phyloP scores from a whole-genome alignment of 2,797 vertebrate genomes.

The Moxostoma hubbsi region DNA sequence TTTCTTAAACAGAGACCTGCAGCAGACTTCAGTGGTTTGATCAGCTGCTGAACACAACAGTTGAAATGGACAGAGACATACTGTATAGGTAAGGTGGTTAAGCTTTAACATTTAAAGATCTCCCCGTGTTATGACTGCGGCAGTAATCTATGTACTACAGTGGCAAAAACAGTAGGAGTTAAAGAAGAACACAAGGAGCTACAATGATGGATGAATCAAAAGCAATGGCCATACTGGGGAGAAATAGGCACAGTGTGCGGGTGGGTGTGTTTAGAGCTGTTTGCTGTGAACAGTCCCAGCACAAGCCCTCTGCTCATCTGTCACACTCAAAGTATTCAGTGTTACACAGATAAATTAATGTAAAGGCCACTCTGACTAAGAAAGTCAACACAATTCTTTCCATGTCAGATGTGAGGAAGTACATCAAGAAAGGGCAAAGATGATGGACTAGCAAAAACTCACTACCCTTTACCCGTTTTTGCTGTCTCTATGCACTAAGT shows the following conservation, averaged over 20 bases:
- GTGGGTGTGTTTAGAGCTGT: constrained; percentile 13
- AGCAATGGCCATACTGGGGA: background rate
- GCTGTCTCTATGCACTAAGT: background rate
- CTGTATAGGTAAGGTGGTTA: background rate
- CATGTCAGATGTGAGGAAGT: constrained; percentile 39
- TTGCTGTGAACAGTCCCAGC: constrained; percentile 24
- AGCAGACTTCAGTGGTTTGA: too few species aligned
- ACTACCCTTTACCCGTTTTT: too few species aligned
- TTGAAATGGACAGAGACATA: too few species aligned
- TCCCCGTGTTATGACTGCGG: background rate
- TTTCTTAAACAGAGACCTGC: too few species aligned
- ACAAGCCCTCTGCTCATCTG: constrained; percentile 36
- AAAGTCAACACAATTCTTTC: constrained; percentile 41
- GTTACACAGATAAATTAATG: constrained; percentile 39
- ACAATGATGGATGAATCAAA: background rate
- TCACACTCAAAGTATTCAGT: constrained; percentile 32
- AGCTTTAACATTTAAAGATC: background rate
- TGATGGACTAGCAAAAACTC: background rate
- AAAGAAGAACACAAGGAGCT: constrained; percentile 14
- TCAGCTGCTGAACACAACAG: too few species aligned
- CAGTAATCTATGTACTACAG: constrained; percentile 8
- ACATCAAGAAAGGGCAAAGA: constrained; percentile 28
- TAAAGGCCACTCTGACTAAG: constrained; percentile 40
- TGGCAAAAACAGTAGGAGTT: background rate
- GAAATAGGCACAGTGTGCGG: background rate